Base-by-base conservation (phyloP, 2,113 vertebrate species). In the Pipra filicauda region DNA sequence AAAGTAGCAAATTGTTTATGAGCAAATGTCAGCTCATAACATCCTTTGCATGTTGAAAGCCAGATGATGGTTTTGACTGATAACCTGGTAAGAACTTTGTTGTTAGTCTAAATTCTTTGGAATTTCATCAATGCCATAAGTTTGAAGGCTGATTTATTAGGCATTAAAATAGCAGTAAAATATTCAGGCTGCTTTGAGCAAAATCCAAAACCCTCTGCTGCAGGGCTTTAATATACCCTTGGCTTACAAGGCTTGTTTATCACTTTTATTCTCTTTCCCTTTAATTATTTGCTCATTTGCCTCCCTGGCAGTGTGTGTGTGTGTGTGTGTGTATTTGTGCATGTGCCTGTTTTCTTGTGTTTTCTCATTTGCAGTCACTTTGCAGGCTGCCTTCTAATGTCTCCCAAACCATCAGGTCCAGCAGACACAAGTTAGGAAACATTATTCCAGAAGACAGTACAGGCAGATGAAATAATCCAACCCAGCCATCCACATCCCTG, bases 401-500 rank as follows among this genome's bases (percentile, higher is more conserved):
- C 87, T 71, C 77, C 61, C 37, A 91, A 76, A 54, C 58, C 85
- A 57, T 41, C 74, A 52, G 88, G 49, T 71, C 90, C 65, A 41
- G 85, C 88, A 91, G 85, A 44, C 39, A 12, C 8, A 46, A 61
- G 78, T 30, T 10, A 90, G 82, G 62, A 61, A 83, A 61, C 54
- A 9, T 35, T 46, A 5, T 33, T 76, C 85, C 72, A 85, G 85
- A 30, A 91, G 88, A 39, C 52, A 75, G 70, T 72, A 13, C 30
- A 28, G 46, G 71, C 71, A 90, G 91, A 62, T 80, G 79, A 90
- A 88, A 94, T 71, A 90, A 84, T 49, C 75, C 79, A 92, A 91
- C 70, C 41, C 82, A 88, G 72, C 85, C 96, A 91, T 93, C 92
- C 91, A 54, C 85, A 84, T 76, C 96, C 22, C 83, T 86, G 41